Evolutionary conservation across 2,888 invertebrate genomes (phyloP).

Genomic region (Tanytarsus gracilentus): DNA sequence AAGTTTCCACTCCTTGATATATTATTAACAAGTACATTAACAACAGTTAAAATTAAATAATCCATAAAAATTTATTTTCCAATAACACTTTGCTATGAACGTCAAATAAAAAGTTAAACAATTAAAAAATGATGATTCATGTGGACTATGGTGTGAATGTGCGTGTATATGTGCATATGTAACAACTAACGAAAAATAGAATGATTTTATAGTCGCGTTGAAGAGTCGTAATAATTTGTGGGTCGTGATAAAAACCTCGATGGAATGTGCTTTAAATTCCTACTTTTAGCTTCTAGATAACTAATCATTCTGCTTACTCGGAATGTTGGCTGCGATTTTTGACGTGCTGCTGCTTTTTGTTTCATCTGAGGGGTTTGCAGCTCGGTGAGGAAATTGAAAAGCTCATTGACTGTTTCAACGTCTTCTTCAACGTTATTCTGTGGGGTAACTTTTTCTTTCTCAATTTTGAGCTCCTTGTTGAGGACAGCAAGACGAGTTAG

Average conservation of each 20-base stretch:
- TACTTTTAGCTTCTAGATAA: slow-evolving; percentile 41
- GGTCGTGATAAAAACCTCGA: slow-evolving; percentile 42
- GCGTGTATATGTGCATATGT: background rate
- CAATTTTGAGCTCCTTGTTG: slow-evolving; percentile 50
- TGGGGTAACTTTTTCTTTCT: too few relatives aligned
- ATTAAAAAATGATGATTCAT: background rate
- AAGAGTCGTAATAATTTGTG: slow-evolving; percentile 35
- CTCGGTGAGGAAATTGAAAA: slow-evolving; percentile 60
- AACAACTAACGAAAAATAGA: background rate
- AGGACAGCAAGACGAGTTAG: slow-evolving; percentile 59
- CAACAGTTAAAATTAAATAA: too few relatives aligned
- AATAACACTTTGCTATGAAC: too few relatives aligned
- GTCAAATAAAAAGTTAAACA: too few relatives aligned
- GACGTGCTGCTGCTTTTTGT: slow-evolving; percentile 22
- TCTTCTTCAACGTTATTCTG: slow-evolving; percentile 46
- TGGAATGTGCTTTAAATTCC: slow-evolving; percentile 39
- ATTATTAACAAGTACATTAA: too few relatives aligned
- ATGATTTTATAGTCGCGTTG: slow-evolving; percentile 30
- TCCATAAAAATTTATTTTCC: too few relatives aligned
- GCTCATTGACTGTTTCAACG: slow-evolving; percentile 55
- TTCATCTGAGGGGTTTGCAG: slow-evolving; percentile 35
- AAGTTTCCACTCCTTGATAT: too few relatives aligned
- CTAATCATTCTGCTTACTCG: slow-evolving; percentile 41
- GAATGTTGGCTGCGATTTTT: slow-evolving; percentile 22
- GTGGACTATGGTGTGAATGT: background rate